These are phyloP conservation scores for Sclerurus mexicanus DNA, from an alignment of 2,113 vertebrate genomes.

Conservation along the genomic window DNA sequence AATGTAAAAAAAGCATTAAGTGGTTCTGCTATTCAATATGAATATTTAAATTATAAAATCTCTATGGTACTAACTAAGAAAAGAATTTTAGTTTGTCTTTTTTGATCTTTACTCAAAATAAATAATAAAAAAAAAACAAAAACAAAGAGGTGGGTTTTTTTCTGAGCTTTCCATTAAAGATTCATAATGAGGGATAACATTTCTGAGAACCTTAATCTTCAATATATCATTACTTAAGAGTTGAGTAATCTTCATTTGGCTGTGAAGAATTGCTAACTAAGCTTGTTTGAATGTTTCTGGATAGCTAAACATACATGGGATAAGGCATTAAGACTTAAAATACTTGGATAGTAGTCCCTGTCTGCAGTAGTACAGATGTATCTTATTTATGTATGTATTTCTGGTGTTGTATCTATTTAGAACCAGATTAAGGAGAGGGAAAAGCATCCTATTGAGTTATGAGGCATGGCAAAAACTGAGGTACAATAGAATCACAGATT, in stretches of 20 bases:
- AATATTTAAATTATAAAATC: not conserved
- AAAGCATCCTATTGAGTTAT: not conserved
- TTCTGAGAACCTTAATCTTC: not conserved
- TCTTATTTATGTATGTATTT: not conserved
- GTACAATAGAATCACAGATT: not conserved
- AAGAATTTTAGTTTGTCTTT: not conserved
- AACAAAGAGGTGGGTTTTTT: not conserved
- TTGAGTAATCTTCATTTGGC: not conserved
- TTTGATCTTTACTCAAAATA: not conserved
- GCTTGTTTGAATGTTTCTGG: not conserved
- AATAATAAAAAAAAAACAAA: not conserved
- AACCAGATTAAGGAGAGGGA: not conserved
- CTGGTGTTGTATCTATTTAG: not conserved
- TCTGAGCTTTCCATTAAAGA: not conserved
- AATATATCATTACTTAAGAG: not conserved
- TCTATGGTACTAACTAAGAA: not conserved
- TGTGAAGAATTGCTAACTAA: not conserved
- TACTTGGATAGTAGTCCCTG: not conserved
- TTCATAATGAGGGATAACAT: not conserved
- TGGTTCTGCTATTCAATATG: not conserved
- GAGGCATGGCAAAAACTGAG: not conserved
- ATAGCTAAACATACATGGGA: not conserved
- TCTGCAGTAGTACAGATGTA: not conserved
- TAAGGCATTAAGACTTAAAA: not conserved
- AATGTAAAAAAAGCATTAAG: not conserved